Base-by-base conservation (phyloP, 92 coral and sea anemone species). In the Chrysogorgia sp. region DNA sequence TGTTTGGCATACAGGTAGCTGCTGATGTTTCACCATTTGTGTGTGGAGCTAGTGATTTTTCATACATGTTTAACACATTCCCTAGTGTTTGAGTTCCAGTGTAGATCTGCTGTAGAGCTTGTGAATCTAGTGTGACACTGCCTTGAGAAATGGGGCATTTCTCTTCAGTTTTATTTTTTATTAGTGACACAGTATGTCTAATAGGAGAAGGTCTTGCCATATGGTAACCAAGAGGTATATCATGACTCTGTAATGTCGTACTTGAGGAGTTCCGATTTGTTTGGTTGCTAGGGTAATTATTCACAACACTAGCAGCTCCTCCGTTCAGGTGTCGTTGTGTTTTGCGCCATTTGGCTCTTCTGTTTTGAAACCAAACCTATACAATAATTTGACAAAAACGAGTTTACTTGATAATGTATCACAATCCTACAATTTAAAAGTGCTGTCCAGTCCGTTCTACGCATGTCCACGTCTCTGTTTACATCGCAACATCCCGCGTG, bases 351-450 rank as follows among this genome's bases (percentile, higher is more conserved):
- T 72, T 72, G 35, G 79, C 79, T 72, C 79, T 72, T 33, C 79
- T 34, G 41, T 72, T 72, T 40, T 72, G 79, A 41, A 72, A 72
- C 79, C 79, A 72, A 55, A 72, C 79, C 79, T 72, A 33, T 5
- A 41, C 25, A 37, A 65, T 8, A 31, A 34, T 41, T 7, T 7
- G 7, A 37, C 43, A 37, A 12, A 37, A 37, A n/a, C n/a, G n/a
- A n/a, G n/a, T n/a, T n/a, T n/a, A n/a, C n/a, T n/a, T n/a, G n/a
- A n/a, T n/a, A n/a, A n/a, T n/a, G n/a, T n/a, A n/a, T n/a, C n/a
- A n/a, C n/a, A n/a, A n/a, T n/a, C n/a, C n/a, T n/a, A n/a, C n/a
- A n/a, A n/a, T n/a, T n/a, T n/a, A n/a, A n/a, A n/a, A n/a, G n/a
- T n/a, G n/a, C n/a, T n/a, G n/a, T n/a, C n/a, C n/a, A n/a, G n/a